phyloP scores from a whole-genome alignment of 2,797 vertebrate species.

The Pelobates cultripes region DNA sequence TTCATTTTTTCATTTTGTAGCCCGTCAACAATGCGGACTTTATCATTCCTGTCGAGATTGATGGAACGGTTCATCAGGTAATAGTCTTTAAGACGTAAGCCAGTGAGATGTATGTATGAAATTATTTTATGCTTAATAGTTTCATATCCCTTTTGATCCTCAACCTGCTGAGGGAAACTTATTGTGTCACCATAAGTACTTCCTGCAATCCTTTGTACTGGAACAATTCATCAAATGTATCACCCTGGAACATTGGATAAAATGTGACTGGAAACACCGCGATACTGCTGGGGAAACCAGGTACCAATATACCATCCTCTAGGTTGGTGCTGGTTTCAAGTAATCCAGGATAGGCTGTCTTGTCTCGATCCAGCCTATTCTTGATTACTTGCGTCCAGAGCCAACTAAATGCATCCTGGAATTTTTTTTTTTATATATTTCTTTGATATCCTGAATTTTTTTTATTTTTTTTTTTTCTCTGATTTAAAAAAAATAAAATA shows the following conservation, averaged over 20 bases:
- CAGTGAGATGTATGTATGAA: too few relatives aligned
- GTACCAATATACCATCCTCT: background rate
- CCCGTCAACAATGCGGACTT: conserved; percentile 97
- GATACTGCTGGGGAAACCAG: background rate
- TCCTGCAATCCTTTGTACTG: too few relatives aligned
- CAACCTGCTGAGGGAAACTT: too few relatives aligned
- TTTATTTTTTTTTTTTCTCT: too few relatives aligned
- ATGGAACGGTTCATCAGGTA: conserved; percentile 96
- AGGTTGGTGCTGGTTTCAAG: conserved; percentile 89
- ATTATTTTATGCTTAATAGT: too few relatives aligned
- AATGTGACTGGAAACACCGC: too few relatives aligned
- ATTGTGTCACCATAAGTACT: too few relatives aligned
- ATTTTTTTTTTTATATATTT: too few relatives aligned
- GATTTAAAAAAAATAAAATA: too few relatives aligned
- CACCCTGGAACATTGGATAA: background rate
- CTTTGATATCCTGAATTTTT: too few relatives aligned
- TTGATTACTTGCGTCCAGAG: conserved; percentile 93
- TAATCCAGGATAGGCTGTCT: conserved; percentile 99
- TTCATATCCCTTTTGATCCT: too few relatives aligned
- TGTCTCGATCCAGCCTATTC: conserved; percentile 89
- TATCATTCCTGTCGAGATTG: conserved; percentile 98
- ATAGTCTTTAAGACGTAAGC: background rate
- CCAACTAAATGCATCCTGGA: conserved; percentile 59
- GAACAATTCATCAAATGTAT: too few relatives aligned
- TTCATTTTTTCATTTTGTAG: conserved; percentile 68